Evolutionary conservation across 2,113 vertebrate species (phyloP).

Genomic region (Eonycteris spelaea): DNA sequence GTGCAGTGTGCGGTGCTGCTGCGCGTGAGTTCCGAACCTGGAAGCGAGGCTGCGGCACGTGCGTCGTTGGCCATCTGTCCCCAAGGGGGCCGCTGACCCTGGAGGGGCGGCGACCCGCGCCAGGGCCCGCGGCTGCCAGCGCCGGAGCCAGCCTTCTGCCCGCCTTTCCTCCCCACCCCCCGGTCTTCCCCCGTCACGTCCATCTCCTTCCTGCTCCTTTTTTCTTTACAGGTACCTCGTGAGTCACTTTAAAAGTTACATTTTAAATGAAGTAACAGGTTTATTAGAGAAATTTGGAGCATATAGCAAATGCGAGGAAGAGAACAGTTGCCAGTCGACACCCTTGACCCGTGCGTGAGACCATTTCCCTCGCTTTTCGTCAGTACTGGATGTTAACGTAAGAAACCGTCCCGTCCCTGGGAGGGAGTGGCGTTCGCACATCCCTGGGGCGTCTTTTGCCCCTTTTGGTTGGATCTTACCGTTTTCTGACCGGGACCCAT

Average conservation of each 20-base stretch:
- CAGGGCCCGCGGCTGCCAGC: background rate
- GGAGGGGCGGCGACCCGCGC: background rate
- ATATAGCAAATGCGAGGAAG: background rate
- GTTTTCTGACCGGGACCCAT: rapidly evolving
- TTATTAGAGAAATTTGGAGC: background rate
- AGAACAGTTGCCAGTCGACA: background rate
- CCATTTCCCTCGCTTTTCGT: rapidly evolving
- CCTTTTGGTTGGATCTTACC: background rate
- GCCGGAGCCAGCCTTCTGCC: background rate
- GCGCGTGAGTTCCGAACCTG: background rate
- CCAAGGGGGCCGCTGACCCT: background rate
- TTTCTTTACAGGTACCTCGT: background rate
- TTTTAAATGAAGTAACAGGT: background rate
- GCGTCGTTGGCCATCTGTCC: no score
- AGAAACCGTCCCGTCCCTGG: background rate
- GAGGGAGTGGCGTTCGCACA: background rate
- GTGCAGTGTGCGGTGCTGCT: background rate
- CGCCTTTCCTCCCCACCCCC: background rate
- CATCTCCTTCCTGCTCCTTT: background rate
- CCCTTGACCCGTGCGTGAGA: rapidly evolving
- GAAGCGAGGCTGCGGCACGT: background rate
- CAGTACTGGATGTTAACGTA: rapidly evolving
- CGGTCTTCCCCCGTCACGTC: no score
- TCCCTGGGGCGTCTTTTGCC: background rate
- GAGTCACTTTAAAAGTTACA: background rate